Evolutionary conservation across 2,797 vertebrate species (phyloP), one percentile per base, ranked within the genome.

Genomic region (Chiloscyllium punctatum): DNA sequence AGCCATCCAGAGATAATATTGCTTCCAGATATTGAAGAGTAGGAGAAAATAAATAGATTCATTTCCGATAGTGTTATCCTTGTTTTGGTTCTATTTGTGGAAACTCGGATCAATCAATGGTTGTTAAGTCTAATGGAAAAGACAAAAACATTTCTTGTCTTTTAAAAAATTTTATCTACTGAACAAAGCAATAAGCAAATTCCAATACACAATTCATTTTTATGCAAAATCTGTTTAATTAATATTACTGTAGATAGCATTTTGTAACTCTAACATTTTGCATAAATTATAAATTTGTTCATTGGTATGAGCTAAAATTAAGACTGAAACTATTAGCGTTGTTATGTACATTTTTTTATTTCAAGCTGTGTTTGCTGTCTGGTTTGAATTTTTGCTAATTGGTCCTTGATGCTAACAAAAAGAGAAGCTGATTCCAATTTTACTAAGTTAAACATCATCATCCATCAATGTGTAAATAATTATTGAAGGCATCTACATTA

Each of bases 331-430:
- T 27, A 33, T 88, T 88, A 88, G 33, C 25, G 4, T 33, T 53
- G 11, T 90, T 90, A 30, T 6, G 16, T 90, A 4, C 13, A 15
- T 90, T 66, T 84, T 18, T 0, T 84, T 48, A 84, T 84, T n/a
- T 84, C 79, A 42, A 23, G 37, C 37, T 84, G 79, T 84, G 79
- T 48, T 84, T 84, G 37, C 37, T 42, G 79, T 21, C 79, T 42
- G 79, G 79, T 84, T 84, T 84, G 18, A 84, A 84, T 84, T 42
- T 84, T 42, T 84, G 79, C 79, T 84, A 84, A 84, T 84, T 84
- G 21, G 42, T 84, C 37, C 37, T 84, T 37, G 42, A 21, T 84
- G n/a, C 37, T 42, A 37, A 42, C 79, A 84, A 84, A 84, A 84
- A 79, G 13, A 42, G 15, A 42, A 42, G 79, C 79, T 42, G 37